Percentiles rank a stretch among this genome's conserved stretches.
Conservation (phyloP, 2,888 invertebrate species). For the Notodonta ziczac region DNA sequence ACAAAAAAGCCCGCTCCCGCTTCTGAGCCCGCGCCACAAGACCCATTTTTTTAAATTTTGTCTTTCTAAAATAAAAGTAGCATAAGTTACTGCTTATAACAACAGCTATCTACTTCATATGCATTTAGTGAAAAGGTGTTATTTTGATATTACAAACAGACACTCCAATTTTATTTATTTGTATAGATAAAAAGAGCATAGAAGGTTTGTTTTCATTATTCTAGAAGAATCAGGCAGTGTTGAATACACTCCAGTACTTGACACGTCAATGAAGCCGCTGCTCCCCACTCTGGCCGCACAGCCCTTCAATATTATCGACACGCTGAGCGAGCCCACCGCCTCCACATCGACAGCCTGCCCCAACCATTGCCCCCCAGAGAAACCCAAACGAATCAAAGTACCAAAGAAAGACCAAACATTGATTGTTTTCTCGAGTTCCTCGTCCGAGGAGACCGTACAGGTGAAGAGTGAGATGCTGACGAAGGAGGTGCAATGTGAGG, state of each 20-base stretch:
- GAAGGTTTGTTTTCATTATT: constrained; percentile 8
- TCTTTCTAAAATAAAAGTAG: too few species aligned
- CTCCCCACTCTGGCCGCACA: constrained; percentile 16
- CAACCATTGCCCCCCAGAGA: constrained; percentile 55
- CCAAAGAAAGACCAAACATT: constrained; percentile 58
- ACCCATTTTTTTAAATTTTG: too few species aligned
- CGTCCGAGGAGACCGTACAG: constrained; percentile 63
- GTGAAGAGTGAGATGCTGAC: constrained; percentile 31
- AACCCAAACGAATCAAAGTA: constrained; percentile 43
- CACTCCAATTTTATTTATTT: too few species aligned
- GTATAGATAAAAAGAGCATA: too few species aligned
- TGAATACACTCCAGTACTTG: constrained; percentile 63
- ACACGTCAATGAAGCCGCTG: constrained; percentile 37
- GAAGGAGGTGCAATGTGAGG: constrained; percentile 53
- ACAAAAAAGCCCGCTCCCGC: too few species aligned
- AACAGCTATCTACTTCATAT: too few species aligned
- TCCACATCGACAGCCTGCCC: constrained; percentile 57
- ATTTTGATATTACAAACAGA: too few species aligned
- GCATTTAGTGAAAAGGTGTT: too few species aligned
- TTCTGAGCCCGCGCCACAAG: too few species aligned
- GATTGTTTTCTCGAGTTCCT: constrained; percentile 68
- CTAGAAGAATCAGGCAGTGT: constrained; percentile 50
- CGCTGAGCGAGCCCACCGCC: constrained; percentile 62
- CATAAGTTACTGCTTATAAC: too few species aligned
- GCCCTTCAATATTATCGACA: constrained; percentile 63